A percentile compares a stretch with the other conserved stretches of the same genome.
These are phyloP conservation scores for Cheilosia urbana DNA, from an alignment of 2,888 invertebrate genomes.

Conservation along the genomic window DNA sequence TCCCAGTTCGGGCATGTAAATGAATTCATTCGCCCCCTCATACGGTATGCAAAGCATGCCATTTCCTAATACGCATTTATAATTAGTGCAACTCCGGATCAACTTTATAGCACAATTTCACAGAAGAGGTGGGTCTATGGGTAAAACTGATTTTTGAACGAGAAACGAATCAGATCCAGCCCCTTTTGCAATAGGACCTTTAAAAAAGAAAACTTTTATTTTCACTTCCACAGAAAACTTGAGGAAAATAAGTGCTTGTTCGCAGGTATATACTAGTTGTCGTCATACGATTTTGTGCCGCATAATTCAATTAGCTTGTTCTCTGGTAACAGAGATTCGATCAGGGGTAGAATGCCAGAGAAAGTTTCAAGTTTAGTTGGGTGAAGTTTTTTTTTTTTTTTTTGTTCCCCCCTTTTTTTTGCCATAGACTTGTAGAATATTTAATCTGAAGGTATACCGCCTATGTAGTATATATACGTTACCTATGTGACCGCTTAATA, in stretches of 20 bases:
- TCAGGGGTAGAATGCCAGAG: constrained; percentile 38
- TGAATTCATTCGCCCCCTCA: not conserved
- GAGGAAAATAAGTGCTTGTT: constrained; percentile 4
- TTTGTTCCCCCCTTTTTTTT: not conserved
- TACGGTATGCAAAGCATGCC: not conserved
- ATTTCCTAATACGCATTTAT: not conserved
- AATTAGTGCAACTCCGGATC: not conserved
- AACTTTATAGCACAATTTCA: too few relatives aligned
- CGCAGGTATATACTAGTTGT: constrained; percentile 21
- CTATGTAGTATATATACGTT: constrained; percentile 1
- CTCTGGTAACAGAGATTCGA: constrained; percentile 46
- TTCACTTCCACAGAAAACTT: not conserved
- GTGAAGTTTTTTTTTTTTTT: constrained; percentile 32
- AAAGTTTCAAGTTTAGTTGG: constrained; percentile 58
- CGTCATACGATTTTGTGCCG: constrained; percentile 26
- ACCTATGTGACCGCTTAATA: constrained; percentile 62
- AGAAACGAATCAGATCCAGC: not conserved
- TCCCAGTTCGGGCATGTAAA: not conserved
- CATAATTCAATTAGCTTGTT: constrained; percentile 65
- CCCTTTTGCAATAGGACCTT: not conserved
- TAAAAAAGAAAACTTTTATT: not conserved
- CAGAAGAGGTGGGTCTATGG: too few relatives aligned
- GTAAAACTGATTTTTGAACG: too few relatives aligned
- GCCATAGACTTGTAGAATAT: not conserved
- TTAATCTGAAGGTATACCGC: constrained; percentile 10